These are phyloP conservation scores for Athalia circularis DNA, from an alignment of 2,888 invertebrate genomes.

Conservation along the genomic window DNA sequence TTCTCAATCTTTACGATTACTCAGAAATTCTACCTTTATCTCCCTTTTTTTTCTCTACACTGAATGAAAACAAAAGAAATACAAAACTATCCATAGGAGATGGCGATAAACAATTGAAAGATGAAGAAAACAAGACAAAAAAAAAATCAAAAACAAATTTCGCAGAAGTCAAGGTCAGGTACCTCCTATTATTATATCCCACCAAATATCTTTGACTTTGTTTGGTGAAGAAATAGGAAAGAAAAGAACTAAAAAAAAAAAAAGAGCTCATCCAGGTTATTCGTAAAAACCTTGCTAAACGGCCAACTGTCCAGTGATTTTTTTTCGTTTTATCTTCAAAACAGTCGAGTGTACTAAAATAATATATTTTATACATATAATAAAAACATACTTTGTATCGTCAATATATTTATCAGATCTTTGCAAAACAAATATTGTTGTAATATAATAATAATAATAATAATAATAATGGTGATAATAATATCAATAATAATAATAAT, in stretches of 20 bases:
- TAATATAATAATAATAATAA: constrained; percentile 4
- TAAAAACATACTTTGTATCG: constrained; percentile 59
- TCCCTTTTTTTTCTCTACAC: neutral
- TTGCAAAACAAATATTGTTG: constrained; percentile 65
- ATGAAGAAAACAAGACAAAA: neutral
- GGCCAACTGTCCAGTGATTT: neutral
- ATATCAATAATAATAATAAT: neutral
- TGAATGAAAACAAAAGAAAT: neutral
- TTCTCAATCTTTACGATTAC: no score
- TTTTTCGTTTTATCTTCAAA: neutral
- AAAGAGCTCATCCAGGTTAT: no score
- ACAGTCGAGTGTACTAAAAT: neutral
- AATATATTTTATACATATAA: constrained; percentile 4
- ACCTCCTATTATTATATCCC: neutral
- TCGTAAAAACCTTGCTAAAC: no score
- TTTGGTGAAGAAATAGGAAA: neutral
- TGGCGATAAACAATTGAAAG: neutral
- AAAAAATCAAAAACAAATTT: neutral
- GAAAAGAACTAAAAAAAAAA: neutral
- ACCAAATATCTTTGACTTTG: neutral
- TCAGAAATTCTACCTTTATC: no score
- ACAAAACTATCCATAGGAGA: neutral
- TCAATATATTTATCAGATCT: constrained; percentile 68
- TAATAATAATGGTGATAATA: constrained; percentile 5
- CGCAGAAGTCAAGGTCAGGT: constrained; percentile 24